Evolutionary conservation across 2,113 vertebrate genomes (phyloP).

Genomic region (Myodes glareolus): DNA sequence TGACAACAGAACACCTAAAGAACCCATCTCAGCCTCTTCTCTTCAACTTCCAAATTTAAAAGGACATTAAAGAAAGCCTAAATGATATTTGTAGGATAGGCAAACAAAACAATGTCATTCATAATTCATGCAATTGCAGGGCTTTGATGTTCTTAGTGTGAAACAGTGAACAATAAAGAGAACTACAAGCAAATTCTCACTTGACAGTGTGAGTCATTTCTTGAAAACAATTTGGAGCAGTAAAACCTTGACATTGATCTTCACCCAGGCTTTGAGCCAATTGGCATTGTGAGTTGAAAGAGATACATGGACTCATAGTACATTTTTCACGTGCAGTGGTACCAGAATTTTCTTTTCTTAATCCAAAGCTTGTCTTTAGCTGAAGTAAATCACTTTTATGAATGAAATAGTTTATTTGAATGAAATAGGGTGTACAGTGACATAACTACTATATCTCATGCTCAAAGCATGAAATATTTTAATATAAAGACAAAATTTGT

Average conservation of each 20-base stretch:
- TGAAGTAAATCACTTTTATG: neutral
- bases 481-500: neutral
- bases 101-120: neutral
- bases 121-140: neutral
- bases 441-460: neutral
- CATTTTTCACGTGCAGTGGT: neutral
- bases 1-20: neutral
- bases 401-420: neutral
- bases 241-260: neutral
- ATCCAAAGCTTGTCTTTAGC: neutral
- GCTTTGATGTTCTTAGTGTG: neutral
- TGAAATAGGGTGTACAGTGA: neutral
- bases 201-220: neutral
- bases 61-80: neutral
- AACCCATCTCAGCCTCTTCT: neutral
- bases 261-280: neutral
- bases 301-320: neutral
- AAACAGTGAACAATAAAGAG: neutral
- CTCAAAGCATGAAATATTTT: neutral
- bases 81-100: neutral
- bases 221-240: neutral
- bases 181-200: neutral
- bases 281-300: neutral
- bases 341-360: neutral
- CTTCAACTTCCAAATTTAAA: neutral